Conservation (phyloP, 2,888 invertebrate genomes). For the Drosophila ustulata region DNA sequence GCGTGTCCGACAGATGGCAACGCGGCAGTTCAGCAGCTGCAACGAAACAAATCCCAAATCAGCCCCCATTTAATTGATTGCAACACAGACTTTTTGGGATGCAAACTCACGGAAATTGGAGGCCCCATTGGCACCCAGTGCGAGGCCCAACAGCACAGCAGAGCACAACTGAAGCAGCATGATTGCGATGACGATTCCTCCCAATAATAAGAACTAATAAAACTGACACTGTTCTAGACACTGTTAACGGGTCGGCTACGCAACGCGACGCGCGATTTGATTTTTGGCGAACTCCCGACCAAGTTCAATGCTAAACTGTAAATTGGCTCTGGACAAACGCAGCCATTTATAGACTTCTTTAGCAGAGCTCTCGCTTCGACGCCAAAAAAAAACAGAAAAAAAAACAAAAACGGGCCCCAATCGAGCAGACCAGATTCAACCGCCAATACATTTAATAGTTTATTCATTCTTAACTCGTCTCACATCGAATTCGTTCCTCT, state of each 20-base stretch:
- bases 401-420: slow-evolving; percentile 28
- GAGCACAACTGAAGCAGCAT: slow-evolving; percentile 53
- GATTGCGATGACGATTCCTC: background rate
- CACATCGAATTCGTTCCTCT: slow-evolving; percentile 27
- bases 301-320: slow-evolving; percentile 84
- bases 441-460: slow-evolving; percentile 64
- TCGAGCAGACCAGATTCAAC: slow-evolving; percentile 11
- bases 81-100: background rate
- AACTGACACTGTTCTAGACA: background rate
- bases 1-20: slow-evolving; percentile 80
- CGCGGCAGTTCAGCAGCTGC: slow-evolving; percentile 82
- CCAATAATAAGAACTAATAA: background rate
- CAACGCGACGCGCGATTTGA: slow-evolving; percentile 33
- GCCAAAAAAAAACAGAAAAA: background rate
- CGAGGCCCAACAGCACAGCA: slow-evolving; percentile 42
- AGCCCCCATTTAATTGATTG: background rate
- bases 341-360: slow-evolving; percentile 82
- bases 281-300: slow-evolving; percentile 80
- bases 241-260: slow-evolving; percentile 23
- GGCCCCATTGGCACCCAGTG: slow-evolving; percentile 41
- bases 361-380: slow-evolving; percentile 20
- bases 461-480: slow-evolving; percentile 76
- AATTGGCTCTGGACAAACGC: slow-evolving; percentile 79
- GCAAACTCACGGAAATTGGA: slow-evolving; percentile 71
- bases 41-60: slow-evolving; percentile 27